phyloP scores from a whole-genome alignment of 2,797 vertebrate species.

The Leptatherina wallacei region DNA sequence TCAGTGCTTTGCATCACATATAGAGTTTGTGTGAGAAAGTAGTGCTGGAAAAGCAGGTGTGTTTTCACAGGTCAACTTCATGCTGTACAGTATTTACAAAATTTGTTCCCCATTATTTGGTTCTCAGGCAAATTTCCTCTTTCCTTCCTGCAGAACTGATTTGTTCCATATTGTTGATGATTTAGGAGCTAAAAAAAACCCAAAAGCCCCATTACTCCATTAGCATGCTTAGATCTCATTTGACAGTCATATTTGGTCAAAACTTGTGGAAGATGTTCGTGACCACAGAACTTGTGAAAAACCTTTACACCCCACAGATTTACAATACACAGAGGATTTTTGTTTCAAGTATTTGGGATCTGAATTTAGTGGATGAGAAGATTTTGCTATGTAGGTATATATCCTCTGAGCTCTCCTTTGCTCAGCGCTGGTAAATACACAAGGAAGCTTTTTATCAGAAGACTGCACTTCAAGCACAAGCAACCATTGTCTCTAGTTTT shows the following conservation, averaged over 20 bases:
- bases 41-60: conserved; percentile 16
- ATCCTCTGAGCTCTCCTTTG: conserved; percentile 1
- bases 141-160: not conserved
- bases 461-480: too few relatives aligned
- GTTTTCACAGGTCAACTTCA: not conserved
- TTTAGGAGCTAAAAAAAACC: not conserved
- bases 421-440: not conserved
- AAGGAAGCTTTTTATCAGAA: not conserved
- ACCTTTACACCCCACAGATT: too few relatives aligned
- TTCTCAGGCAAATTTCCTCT: not conserved
- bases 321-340: not conserved
- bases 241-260: not conserved
- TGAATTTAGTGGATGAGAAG: not conserved
- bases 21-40: conserved; percentile 23
- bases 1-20: conserved; percentile 7
- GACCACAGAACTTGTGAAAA: not conserved
- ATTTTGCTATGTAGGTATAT: not conserved
- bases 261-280: not conserved
- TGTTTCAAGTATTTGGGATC: not conserved
- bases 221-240: not conserved
- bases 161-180: not conserved
- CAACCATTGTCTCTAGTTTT: too few relatives aligned
- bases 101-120: not conserved
- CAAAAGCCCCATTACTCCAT: not conserved
- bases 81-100: not conserved